phyloP scores from a whole-genome alignment of 2,113 vertebrate species.

The Tyrannus savana region DNA sequence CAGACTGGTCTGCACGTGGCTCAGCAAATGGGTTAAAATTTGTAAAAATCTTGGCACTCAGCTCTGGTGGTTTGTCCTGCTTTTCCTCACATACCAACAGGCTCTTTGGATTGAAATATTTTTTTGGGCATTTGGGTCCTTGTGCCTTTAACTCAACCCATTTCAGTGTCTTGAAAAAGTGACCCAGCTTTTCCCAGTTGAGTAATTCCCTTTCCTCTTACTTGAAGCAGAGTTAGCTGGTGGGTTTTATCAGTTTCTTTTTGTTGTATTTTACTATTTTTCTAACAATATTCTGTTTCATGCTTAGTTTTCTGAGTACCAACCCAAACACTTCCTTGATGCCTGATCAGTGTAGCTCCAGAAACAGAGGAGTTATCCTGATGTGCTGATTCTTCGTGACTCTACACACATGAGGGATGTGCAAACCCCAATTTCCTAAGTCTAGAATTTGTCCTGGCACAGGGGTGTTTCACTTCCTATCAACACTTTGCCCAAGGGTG shows the following conservation, averaged over 20 bases:
- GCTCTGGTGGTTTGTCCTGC: background rate
- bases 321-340: background rate
- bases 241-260: rapidly evolving
- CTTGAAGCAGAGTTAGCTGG: background rate
- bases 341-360: background rate
- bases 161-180: background rate
- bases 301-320: background rate
- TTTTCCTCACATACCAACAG: background rate
- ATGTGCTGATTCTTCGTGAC: background rate
- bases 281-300: background rate
- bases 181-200: rapidly evolving
- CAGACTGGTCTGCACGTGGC: background rate
- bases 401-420: background rate
- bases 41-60: background rate
- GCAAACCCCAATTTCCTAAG: background rate
- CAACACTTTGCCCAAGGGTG: constrained; percentile 52
- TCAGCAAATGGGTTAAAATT: background rate
- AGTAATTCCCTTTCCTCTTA: background rate
- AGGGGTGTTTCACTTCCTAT: constrained; percentile 16
- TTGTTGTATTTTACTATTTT: background rate
- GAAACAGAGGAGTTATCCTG: background rate
- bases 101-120: background rate
- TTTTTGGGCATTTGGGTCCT: background rate
- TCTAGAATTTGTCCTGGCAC: background rate
- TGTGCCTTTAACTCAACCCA: background rate